Base-by-base conservation (phyloP, 1,140 invertebrate genomes). In the Trichomalopsis sarcophagae region DNA sequence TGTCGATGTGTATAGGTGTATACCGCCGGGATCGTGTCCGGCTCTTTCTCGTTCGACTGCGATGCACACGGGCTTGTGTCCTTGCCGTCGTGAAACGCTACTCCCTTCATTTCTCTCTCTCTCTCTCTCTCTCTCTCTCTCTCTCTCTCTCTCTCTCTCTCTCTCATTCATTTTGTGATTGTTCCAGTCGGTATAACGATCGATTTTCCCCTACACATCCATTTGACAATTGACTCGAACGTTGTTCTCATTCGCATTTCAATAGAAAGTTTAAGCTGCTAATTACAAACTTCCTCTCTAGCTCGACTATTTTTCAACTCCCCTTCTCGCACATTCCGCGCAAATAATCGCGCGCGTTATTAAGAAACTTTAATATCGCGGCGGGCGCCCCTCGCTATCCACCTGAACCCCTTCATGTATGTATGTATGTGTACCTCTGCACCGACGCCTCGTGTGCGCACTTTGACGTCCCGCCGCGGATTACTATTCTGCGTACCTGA, bases 341-440 rank as follows among this genome's bases (percentile, higher is more conserved):
- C 74, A n/a, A 76, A 76, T 76, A 47, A 47, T 76, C 47, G 47
- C 47, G 47, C 13, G 17, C 74, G 40, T 76, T 76, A 76, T 76
- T 40, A 76, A 76, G 74, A 76, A 76, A 47, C 36, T 76, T 76
- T 75, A 44, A 75, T 75, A 75, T 75, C 36, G 21, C 47, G 47
- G 5, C 47, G 11, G 5, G 47, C 14, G 10, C 14, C 33, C 27
- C 27, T 14, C 1, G 74, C 33, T 33, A 73, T 73, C 10, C 30
- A 73, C 71, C 27, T 69, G 71, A 33, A 55, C 50, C 50, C 50
- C 50, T 69, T 27, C 17, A 69, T 69, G 13, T n/a, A 69, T 69
- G 9, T 11, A 69, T 27, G 23, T 69, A 27, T 69, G 21, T 69
- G 21, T 69, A 69, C 11, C 3, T 69, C 7, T 69, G 14, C 17